These are phyloP conservation scores for Esox niger DNA, from an alignment of 2,113 vertebrate species.

Conservation along the genomic window DNA sequence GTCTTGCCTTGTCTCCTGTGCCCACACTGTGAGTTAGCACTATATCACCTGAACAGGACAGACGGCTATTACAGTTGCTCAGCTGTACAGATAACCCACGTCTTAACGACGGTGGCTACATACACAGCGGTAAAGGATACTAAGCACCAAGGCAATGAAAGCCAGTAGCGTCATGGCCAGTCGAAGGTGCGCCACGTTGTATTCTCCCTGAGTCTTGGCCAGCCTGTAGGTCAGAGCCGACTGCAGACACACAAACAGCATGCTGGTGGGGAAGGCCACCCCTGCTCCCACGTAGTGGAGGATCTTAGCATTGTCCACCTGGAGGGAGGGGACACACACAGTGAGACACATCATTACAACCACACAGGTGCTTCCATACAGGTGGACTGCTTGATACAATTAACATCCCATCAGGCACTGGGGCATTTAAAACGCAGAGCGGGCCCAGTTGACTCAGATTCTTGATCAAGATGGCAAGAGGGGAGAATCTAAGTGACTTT, in stretches of 20 bases:
- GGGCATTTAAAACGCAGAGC: too few relatives aligned
- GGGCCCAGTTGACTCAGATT: too few relatives aligned
- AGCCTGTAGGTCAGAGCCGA: constrained; percentile 83
- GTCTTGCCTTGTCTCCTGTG: too few relatives aligned
- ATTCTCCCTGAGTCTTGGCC: constrained; percentile 79
- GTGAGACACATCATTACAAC: too few relatives aligned
- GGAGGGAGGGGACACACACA: constrained; percentile 2
- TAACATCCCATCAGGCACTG: too few relatives aligned
- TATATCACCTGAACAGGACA: too few relatives aligned
- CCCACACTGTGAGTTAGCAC: too few relatives aligned
- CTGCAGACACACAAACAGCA: constrained; percentile 83
- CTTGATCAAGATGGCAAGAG: too few relatives aligned
- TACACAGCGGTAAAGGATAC: constrained; percentile 75
- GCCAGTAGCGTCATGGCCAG: constrained; percentile 75
- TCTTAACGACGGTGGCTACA: neutral
- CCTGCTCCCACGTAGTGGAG: constrained; percentile 84
- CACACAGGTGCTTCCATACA: too few relatives aligned
- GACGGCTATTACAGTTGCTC: too few relatives aligned
- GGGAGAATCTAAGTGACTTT: too few relatives aligned
- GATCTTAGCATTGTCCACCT: constrained; percentile 86
- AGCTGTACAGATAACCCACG: neutral
- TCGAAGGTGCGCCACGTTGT: constrained; percentile 75
- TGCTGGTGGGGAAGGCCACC: constrained; percentile 84
- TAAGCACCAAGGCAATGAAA: constrained; percentile 79
- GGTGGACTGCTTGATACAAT: too few relatives aligned